Evolutionary conservation across 2,113 vertebrate genomes (phyloP).

Genomic region (Eonycteris spelaea): DNA sequence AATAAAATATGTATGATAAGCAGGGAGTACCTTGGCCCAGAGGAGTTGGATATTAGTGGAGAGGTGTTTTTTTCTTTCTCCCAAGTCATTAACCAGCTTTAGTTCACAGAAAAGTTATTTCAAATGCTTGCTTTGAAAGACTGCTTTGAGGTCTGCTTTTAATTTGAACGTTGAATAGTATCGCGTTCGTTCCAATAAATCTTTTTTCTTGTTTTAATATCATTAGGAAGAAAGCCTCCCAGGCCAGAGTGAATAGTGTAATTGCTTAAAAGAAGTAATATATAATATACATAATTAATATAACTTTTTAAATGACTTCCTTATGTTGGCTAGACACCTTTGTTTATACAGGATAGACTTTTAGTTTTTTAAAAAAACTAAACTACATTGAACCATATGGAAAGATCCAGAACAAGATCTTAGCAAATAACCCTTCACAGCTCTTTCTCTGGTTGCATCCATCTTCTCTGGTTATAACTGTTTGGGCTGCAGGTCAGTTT

Average conservation of each 20-base stretch:
- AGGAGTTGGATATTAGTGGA: conserved; percentile 35
- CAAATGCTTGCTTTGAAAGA: conserved; percentile 65
- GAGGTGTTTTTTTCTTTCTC: background rate
- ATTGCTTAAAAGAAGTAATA: conserved; percentile 72
- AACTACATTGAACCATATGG: conserved; percentile 68
- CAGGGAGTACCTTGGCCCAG: conserved; percentile 64
- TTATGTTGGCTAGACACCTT: conserved; percentile 58
- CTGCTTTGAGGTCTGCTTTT: conserved; percentile 74
- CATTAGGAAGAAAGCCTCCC: conserved; percentile 70
- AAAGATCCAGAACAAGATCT: conserved; percentile 77
- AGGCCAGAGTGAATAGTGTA: conserved; percentile 53
- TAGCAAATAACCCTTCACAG: conserved; percentile 73
- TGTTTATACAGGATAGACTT: conserved; percentile 76
- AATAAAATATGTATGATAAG: conserved; percentile 78
- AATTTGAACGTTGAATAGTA: conserved; percentile 72
- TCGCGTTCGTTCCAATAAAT: conserved; percentile 64
- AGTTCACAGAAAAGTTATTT: conserved; percentile 70
- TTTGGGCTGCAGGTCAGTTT: conserved; percentile 47
- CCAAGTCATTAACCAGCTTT: conserved; percentile 69
- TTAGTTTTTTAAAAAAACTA: conserved; percentile 61
- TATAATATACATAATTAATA: conserved; percentile 70
- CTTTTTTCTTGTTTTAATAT: conserved; percentile 66
- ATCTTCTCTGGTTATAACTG: conserved; percentile 6
- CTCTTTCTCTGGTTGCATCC: conserved; percentile 36
- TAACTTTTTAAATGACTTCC: conserved; percentile 63